A percentile compares a stretch with the other conserved stretches of the same genome.
These are phyloP conservation scores for Lagria hirta DNA, from an alignment of 2,888 invertebrate genomes.

Conservation along the genomic window DNA sequence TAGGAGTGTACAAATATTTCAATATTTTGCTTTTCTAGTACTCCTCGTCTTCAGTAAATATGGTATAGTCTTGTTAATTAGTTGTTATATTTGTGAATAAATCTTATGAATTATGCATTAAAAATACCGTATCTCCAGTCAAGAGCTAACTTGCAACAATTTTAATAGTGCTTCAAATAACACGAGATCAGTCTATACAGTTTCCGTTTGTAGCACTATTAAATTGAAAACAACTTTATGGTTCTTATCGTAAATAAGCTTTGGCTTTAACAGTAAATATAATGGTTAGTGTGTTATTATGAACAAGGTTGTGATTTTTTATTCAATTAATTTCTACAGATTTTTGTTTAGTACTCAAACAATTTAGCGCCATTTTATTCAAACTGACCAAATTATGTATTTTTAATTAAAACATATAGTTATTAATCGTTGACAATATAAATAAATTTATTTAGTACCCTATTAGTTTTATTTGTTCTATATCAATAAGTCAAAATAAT, in stretches of 20 bases:
- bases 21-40: too few species aligned
- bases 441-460: conserved; percentile 51
- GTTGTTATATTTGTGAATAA: conserved; percentile 36
- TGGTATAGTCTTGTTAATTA: conserved; percentile 36
- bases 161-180: too few species aligned
- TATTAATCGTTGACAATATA: conserved; percentile 51
- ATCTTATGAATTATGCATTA: conserved; percentile 33
- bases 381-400: conserved; percentile 42
- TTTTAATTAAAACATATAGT: conserved; percentile 39
- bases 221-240: too few species aligned
- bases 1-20: too few species aligned
- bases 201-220: too few species aligned
- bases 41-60: too few species aligned
- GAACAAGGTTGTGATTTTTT: conserved; percentile 38
- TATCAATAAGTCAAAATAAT: too few species aligned
- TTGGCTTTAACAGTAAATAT: conserved; percentile 30
- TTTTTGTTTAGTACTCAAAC: too few species aligned
- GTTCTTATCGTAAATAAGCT: too few species aligned
- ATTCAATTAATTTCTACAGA: conserved; percentile 14
- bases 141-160: too few species aligned
- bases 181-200: too few species aligned
- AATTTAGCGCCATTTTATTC: conserved; percentile 28
- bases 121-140: conserved; percentile 20
- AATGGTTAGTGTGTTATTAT: conserved; percentile 33
- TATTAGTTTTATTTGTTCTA: conserved; percentile 20